Percentiles rank a stretch among this genome's conserved stretches.
Evolutionary conservation across 2,113 vertebrate species (phyloP).

Genomic region (Morone chrysops): DNA sequence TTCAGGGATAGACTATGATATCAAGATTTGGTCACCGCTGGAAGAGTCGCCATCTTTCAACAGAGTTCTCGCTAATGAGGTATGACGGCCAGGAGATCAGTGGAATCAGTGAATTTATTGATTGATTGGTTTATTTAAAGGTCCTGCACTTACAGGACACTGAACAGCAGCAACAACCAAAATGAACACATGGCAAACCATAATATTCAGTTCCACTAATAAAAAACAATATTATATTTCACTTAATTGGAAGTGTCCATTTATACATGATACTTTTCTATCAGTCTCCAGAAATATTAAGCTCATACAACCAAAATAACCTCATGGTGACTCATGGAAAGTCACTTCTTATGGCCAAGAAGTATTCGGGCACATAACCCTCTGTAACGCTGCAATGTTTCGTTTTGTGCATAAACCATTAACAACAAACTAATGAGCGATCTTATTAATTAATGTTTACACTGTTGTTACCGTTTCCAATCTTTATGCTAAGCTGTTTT

Average conservation of each 20-base stretch:
- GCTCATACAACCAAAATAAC: too few species aligned
- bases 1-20: conserved; percentile 98
- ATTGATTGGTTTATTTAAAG: neutral
- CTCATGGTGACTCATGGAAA: too few species aligned
- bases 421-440: neutral
- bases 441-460: neutral
- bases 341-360: too few species aligned
- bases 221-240: neutral
- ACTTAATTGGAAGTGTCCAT: neutral
- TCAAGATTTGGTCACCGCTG: conserved; percentile 98
- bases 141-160: neutral
- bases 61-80: conserved; percentile 95
- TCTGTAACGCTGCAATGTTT: too few species aligned
- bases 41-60: conserved; percentile 95
- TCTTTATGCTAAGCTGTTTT: neutral
- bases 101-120: neutral
- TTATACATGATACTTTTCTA: neutral
- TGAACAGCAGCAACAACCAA: neutral
- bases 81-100: conserved; percentile 63
- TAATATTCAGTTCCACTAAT: neutral
- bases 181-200: neutral
- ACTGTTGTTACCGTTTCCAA: neutral
- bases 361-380: too few species aligned
- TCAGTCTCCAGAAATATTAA: too few species aligned
- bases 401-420: neutral